Evolutionary conservation across 2,888 invertebrate genomes (phyloP).

Genomic region (Drosophila aldrichi): DNA sequence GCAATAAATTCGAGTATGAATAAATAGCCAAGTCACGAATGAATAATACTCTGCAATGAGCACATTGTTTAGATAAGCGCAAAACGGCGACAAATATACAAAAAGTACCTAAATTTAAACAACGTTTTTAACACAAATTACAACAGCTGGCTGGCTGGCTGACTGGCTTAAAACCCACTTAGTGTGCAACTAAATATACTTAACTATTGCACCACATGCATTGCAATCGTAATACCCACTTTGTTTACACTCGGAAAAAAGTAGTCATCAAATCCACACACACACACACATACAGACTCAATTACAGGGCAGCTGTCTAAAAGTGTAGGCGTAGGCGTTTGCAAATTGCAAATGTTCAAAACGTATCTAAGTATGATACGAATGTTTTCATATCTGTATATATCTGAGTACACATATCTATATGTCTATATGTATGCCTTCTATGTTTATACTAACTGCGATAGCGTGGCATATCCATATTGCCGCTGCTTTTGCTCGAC

Average conservation of each 20-base stretch:
- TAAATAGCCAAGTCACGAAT: not conserved
- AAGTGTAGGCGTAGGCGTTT: slow-evolving; percentile 6
- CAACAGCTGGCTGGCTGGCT: slow-evolving; percentile 3
- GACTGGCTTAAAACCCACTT: not conserved
- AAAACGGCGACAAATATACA: not conserved
- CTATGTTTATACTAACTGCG: slow-evolving; percentile 59
- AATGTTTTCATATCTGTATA: slow-evolving; percentile 4
- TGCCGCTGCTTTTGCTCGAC: slow-evolving; percentile 67
- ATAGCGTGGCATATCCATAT: slow-evolving; percentile 70
- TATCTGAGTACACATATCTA: slow-evolving; percentile 1
- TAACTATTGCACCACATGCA: not conserved
- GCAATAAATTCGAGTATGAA: not conserved
- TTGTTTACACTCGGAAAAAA: not conserved
- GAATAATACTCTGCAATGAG: not conserved
- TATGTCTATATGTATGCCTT: slow-evolving; percentile 10
- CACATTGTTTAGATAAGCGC: slow-evolving; percentile 1
- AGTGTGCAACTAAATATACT: not conserved
- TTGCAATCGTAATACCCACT: not conserved
- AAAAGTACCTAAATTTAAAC: not conserved
- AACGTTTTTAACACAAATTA: not conserved
- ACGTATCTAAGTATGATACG: slow-evolving; percentile 20
- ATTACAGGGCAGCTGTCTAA: slow-evolving; percentile 6
- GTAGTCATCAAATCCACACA: not conserved
- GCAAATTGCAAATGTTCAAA: slow-evolving; percentile 22
- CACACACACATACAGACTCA: slow-evolving; percentile 1